A percentile compares a stretch with the other conserved stretches of the same genome.
Evolutionary conservation across 2,113 vertebrate species (phyloP).

Genomic region (Leucopternis melanops): DNA sequence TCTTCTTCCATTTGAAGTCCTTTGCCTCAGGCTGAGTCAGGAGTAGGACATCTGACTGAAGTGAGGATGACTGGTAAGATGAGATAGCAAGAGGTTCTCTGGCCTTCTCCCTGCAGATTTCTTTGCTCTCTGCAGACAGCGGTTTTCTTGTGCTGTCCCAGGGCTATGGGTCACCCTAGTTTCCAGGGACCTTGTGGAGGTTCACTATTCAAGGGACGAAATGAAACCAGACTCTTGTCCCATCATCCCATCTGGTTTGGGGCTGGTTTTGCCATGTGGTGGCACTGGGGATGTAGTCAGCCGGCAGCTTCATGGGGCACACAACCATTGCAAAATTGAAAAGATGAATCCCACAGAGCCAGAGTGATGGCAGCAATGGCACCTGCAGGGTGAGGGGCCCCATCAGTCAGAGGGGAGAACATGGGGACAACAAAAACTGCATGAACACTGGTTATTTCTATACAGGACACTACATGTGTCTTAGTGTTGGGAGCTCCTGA

Average conservation of each 20-base stretch:
- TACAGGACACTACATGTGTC: background rate
- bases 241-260: too few relatives aligned
- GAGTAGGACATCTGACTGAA: background rate
- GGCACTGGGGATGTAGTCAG: background rate
- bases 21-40: background rate
- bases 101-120: background rate
- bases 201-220: background rate
- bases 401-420: background rate
- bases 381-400: background rate
- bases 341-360: background rate
- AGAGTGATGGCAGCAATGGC: fast-evolving
- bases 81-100: background rate
- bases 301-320: background rate
- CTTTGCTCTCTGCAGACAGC: background rate
- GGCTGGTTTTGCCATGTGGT: background rate
- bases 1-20: background rate
- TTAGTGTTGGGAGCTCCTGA: background rate
- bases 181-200: background rate
- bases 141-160: background rate
- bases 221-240: background rate
- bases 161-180: background rate
- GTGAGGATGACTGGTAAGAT: background rate
- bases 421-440: background rate
- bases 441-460: background rate
- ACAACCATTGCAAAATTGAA: background rate